Conservation (phyloP, 2,113 vertebrate species). For the Neolamprologus ventralis region DNA sequence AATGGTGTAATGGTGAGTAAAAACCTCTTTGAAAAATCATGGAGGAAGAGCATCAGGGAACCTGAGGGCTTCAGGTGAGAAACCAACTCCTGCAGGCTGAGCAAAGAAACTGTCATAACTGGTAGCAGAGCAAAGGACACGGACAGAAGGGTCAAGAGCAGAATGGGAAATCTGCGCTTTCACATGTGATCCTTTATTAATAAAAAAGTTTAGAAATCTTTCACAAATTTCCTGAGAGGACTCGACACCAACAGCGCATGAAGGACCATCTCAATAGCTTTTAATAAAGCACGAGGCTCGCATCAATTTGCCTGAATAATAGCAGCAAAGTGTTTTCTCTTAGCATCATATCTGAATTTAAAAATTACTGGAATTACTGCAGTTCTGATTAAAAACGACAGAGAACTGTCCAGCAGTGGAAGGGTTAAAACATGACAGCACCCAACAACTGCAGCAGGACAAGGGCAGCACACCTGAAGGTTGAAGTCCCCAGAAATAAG, state of each 20-base stretch:
- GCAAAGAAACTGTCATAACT: neutral
- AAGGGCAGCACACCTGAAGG: neutral
- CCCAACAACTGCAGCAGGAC: neutral
- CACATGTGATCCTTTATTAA: accelerated
- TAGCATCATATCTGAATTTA: neutral
- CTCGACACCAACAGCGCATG: neutral
- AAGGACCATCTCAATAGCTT: neutral
- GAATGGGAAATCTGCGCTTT: neutral
- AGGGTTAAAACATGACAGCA: neutral
- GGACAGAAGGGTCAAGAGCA: neutral
- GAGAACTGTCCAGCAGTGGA: neutral
- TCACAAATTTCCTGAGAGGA: neutral
- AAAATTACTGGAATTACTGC: neutral
- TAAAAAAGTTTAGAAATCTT: neutral
- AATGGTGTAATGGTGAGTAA: neutral
- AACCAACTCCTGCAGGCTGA: neutral
- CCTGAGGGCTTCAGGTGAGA: neutral
- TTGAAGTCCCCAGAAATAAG: neutral
- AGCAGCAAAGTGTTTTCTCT: neutral
- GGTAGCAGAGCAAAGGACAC: neutral
- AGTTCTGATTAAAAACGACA: neutral
- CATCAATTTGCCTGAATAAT: neutral
- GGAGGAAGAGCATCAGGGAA: neutral
- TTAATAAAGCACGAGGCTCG: neutral
- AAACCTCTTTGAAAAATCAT: neutral